Evolutionary conservation across 1,140 invertebrate genomes (phyloP), one percentile per base, ranked within the genome.

Genomic region (Aphelinus certus): DNA sequence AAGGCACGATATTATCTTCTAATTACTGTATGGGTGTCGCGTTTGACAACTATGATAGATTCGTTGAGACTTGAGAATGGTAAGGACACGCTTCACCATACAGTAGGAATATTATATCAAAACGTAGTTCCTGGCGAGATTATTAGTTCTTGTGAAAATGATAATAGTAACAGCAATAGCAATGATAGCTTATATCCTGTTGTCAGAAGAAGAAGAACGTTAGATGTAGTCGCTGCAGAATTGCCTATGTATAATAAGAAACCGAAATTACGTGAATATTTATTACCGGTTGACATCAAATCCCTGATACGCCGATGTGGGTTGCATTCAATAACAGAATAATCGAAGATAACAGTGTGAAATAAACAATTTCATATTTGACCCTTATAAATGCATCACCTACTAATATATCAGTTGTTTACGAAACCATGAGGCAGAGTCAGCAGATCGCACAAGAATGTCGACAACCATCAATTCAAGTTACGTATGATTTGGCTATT

Each of bases 401-500:
- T 46, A 86, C 84, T 62, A 76, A 76, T 73, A 70, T 26, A 51
- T 60, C 85, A 87, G 67, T 51, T 87, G 2, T 82, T 6, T 7
- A 26, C 1, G 60, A 77, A 72, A 78, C 75, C 1, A 65, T 76
- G 72, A 47, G 43, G 3, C 67, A 74, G 57, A 58, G 48, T 53
- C 57, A 56, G 60, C 9, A 68, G 64, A 69, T 69, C 46, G 64
- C 64, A n/a, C 51, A 26, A 10, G 77, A 76, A 55, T 74, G 61
- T 45, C 55, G 55, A 81, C 1, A 66, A 88, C 7, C 87, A 2
- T 73, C 49, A 9, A 82, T 81, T n/a, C 63, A 81, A 76, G 84
- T 85, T 2, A 83, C 81, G 6, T 85, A 85, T 77, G 84, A 86
- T 78, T 74, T 88, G 49, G 82, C 79, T 48, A 85, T 85, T 56